Conservation (phyloP, 2,113 vertebrate species). For the Plestiodon gilberti region DNA sequence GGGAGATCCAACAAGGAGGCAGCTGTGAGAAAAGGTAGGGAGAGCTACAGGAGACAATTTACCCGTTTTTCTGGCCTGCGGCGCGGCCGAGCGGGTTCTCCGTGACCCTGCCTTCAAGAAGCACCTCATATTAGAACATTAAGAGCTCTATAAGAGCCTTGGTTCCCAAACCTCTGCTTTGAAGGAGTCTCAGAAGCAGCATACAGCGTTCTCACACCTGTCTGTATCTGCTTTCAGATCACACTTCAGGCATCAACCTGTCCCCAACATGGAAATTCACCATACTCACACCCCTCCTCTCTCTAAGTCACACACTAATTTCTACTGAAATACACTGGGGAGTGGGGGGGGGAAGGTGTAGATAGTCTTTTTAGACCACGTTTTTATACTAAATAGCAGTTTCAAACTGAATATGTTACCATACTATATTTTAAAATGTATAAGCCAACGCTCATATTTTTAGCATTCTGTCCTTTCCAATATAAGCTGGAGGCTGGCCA, state of each 20-base stretch:
- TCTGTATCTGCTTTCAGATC: not conserved
- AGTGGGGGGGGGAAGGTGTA: not conserved
- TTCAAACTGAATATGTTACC: no score
- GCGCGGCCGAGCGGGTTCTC: no score
- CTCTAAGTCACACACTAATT: not conserved
- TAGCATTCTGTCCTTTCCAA: no score
- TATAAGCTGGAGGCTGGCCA: no score
- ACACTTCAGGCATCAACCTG: no score
- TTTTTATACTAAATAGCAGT: not conserved
- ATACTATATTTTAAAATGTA: no score
- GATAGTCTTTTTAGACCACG: not conserved
- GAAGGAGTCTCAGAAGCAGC: not conserved
- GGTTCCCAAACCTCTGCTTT: not conserved
- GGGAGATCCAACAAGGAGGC: no score
- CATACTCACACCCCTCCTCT: not conserved
- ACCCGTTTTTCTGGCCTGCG: no score
- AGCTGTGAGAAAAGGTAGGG: no score
- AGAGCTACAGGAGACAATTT: no score
- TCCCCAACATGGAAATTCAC: no score
- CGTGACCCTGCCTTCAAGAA: not conserved
- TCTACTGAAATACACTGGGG: not conserved
- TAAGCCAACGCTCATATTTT: no score
- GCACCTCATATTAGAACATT: not conserved
- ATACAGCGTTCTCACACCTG: not conserved
- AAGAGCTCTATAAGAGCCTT: not conserved